These are phyloP conservation scores for Crioceris asparagi DNA, from an alignment of 2,888 invertebrate species.

Conservation along the genomic window DNA sequence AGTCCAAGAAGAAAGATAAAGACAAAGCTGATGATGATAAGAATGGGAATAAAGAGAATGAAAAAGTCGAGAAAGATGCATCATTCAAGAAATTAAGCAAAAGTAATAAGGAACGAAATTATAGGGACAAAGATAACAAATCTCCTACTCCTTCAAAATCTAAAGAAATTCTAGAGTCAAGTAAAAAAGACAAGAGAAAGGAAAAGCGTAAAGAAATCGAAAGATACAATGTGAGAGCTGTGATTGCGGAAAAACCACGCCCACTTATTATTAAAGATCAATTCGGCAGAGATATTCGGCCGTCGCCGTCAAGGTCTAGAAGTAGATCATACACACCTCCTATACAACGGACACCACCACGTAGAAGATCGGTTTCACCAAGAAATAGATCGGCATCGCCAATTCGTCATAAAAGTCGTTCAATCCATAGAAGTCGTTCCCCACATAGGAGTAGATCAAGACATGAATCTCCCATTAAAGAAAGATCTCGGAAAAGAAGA, in stretches of 20 bases:
- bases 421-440: background rate
- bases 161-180: constrained; percentile 26
- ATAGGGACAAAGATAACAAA: constrained; percentile 52
- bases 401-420: too few relatives aligned
- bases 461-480: background rate
- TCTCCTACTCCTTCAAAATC: constrained; percentile 35
- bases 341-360: constrained; percentile 12
- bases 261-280: constrained; percentile 48
- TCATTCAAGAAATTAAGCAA: constrained; percentile 74
- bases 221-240: constrained; percentile 70
- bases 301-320: constrained; percentile 22
- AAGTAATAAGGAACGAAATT: constrained; percentile 65
- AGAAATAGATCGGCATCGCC: constrained; percentile 6
- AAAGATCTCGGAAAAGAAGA: too few relatives aligned
- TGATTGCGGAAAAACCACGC: constrained; percentile 59
- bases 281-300: constrained; percentile 61
- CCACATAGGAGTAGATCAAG: background rate
- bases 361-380: background rate
- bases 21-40: constrained; percentile 43
- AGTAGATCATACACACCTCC: constrained; percentile 28
- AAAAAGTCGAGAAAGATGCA: constrained; percentile 41
- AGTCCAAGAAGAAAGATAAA: constrained; percentile 38
- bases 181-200: constrained; percentile 34
- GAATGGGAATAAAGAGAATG: constrained; percentile 41
- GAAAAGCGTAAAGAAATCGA: constrained; percentile 68